phyloP scores from a whole-genome alignment of 2,888 invertebrate species.

The Tridacna gigas region DNA sequence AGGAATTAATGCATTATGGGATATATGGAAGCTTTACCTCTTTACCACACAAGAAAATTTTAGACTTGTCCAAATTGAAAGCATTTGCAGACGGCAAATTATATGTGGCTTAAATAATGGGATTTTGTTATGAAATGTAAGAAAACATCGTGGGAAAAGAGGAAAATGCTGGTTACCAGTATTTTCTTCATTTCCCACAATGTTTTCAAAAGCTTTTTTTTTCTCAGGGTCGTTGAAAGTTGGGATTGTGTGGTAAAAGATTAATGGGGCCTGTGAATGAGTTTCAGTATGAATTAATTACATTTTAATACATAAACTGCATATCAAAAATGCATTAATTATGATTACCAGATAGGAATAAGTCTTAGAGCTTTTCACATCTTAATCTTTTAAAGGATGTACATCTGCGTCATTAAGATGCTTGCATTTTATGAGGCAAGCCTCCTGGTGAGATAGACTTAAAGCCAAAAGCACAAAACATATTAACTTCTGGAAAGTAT shows the following conservation, averaged over 20 bases:
- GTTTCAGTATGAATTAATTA: constrained; percentile 24
- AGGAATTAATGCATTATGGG: constrained; percentile 12
- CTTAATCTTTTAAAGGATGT: constrained; percentile 32
- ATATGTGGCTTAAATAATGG: too few relatives aligned
- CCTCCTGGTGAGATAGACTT: constrained; percentile 34
- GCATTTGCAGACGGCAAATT: too few relatives aligned
- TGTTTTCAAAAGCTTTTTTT: too few relatives aligned
- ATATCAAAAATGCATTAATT: constrained; percentile 32
- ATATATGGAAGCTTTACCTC: constrained; percentile 3
- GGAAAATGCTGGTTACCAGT: too few relatives aligned
- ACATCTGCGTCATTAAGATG: constrained; percentile 42
- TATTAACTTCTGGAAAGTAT: constrained; percentile 19
- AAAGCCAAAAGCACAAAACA: constrained; percentile 28
- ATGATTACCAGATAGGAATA: constrained; percentile 23
- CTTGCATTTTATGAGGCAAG: constrained; percentile 42
- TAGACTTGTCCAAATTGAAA: too few relatives aligned
- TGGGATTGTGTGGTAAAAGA: too few relatives aligned
- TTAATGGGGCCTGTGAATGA: constrained; percentile 19
- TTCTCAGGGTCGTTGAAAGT: too few relatives aligned
- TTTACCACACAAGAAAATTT: too few relatives aligned
- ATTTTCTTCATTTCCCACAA: too few relatives aligned
- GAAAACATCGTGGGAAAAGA: too few relatives aligned
- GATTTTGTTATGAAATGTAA: too few relatives aligned
- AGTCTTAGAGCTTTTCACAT: constrained; percentile 25
- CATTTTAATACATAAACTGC: constrained; percentile 28